Evolutionary conservation across 1,140 invertebrate species (phyloP).

Genomic region (Leptinotarsa undecemlineata): DNA sequence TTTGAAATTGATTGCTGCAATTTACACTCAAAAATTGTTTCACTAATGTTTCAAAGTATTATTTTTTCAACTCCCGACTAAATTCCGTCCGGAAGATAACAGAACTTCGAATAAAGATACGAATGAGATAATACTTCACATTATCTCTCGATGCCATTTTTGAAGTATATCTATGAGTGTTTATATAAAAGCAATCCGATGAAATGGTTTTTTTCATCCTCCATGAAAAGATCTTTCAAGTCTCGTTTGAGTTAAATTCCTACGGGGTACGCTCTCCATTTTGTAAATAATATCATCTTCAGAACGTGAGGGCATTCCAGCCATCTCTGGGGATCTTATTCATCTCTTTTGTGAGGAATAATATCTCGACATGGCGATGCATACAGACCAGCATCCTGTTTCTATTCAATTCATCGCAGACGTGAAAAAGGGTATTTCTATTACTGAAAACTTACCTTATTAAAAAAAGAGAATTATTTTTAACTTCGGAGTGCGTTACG

Average conservation of each 20-base stretch:
- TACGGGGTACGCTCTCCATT: background rate
- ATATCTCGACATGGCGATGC: background rate
- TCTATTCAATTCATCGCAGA: background rate
- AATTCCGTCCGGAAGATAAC: too few species aligned
- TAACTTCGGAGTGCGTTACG: conserved; percentile 7
- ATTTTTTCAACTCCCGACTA: too few species aligned
- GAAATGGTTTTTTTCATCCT: background rate
- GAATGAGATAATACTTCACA: too few species aligned
- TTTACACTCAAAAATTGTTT: too few species aligned
- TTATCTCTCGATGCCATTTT: too few species aligned
- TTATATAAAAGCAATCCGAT: too few species aligned
- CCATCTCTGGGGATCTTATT: background rate
- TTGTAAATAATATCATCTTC: background rate
- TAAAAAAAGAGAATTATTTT: conserved; percentile 21
- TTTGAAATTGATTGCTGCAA: too few species aligned
- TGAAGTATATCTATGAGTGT: too few species aligned
- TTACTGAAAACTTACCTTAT: conserved; percentile 6
- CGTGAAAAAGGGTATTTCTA: conserved; percentile 4
- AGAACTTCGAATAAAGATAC: too few species aligned
- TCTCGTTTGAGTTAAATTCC: background rate
- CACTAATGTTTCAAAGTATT: too few species aligned
- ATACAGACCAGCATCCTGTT: background rate
- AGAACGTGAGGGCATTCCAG: conserved; percentile 1
- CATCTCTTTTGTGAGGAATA: conserved; percentile 6
- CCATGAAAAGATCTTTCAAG: background rate